Evolutionary conservation across 2,888 invertebrate genomes (phyloP).

Genomic region (Phasia obesa): DNA sequence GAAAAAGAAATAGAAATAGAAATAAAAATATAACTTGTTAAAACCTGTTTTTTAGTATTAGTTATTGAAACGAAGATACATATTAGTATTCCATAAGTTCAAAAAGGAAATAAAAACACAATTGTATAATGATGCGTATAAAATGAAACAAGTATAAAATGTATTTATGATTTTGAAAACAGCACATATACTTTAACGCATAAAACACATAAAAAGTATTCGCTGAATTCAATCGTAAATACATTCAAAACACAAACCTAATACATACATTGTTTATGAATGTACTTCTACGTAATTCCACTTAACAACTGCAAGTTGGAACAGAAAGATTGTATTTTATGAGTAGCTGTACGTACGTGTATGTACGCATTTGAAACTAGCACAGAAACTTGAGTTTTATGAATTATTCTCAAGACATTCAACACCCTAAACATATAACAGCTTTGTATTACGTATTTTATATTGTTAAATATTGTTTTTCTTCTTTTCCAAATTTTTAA

Average conservation of each 20-base stretch:
- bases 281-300: slow-evolving; percentile 8
- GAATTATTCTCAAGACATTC: slow-evolving; percentile 13
- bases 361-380: slow-evolving; percentile 8
- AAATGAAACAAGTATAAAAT: slow-evolving; percentile 29
- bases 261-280: not conserved
- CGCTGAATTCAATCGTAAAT: slow-evolving; percentile 12
- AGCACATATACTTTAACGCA: not conserved
- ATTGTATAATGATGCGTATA: slow-evolving; percentile 29
- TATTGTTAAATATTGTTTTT: slow-evolving; percentile 22
- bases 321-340: slow-evolving; percentile 8
- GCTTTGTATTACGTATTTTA: slow-evolving; percentile 12
- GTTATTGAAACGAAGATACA: not conserved
- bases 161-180: slow-evolving; percentile 42
- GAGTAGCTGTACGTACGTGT: not conserved
- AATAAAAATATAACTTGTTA: slow-evolving; percentile 16
- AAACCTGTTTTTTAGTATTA: slow-evolving; percentile 1
- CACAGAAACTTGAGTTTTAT: slow-evolving; percentile 27
- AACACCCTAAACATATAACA: slow-evolving; percentile 47
- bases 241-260: not conserved
- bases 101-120: slow-evolving; percentile 5
- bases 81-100: slow-evolving; percentile 4
- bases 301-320: slow-evolving; percentile 37
- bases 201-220: slow-evolving; percentile 19
- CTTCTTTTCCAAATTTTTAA: slow-evolving; percentile 5
- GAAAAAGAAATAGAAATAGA: not conserved